Evolutionary conservation across 2,797 vertebrate species (phyloP), one percentile per base, ranked within the genome.

Genomic region (Atherinosoma microstoma): DNA sequence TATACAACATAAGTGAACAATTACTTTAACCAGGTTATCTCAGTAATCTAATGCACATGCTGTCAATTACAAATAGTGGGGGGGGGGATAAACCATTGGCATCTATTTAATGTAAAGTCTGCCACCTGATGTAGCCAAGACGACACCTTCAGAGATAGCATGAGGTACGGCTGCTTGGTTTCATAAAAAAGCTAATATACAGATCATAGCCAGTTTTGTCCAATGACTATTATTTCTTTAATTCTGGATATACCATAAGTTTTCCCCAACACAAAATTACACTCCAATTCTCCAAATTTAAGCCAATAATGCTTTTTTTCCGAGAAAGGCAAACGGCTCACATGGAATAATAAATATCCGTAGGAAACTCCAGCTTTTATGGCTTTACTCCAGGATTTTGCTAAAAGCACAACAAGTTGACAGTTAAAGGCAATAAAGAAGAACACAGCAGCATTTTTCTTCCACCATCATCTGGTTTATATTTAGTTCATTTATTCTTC

Each of bases 21-120:
- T 88, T 85, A 84, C 84, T 68, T 75, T 89, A 90, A 91, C 79
- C 64, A 75, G 51, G 80, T 93, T 90, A 87, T 64, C 47, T 53
- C 82, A 58, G 79, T 87, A 88, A 93, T 88, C 75, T 29, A 88
- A 80, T 64, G 75, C 87, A 90, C 89, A 93, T 89, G 89, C 66
- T 86, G 76, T 63, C 76, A 76, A 87, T 89, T 81, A 87, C 62
- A 81, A 30, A 60, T 15, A 12, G n/a, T 9, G 35, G 1, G 9
- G 34, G 3, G 9, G 34, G 8, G 40, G 70, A 67, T 83, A 58
- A 79, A 60, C 20, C 42, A 35, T 22, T 42, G n/a, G 36, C 24
- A 59, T 73, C 24, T 69, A 58, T 68, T 67, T 67, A 16, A 79
- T 57, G 65, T 78, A 64, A 70, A 67, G 62, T 54, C 59, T 18